Evolutionary conservation across 1,140 invertebrate genomes (phyloP), one percentile per base, ranked within the genome.

Genomic region (Tenebrio molitor): DNA sequence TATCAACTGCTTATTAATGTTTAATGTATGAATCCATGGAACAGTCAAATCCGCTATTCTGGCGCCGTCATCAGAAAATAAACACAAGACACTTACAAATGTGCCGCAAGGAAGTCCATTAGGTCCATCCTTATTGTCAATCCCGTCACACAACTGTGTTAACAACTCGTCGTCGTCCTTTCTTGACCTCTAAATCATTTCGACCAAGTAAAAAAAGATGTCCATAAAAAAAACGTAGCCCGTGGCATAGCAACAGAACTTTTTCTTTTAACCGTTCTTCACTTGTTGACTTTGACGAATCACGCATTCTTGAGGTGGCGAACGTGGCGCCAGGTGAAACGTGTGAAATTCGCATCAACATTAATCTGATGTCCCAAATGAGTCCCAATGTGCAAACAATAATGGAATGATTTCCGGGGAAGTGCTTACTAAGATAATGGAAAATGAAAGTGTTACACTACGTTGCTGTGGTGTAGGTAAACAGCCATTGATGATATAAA

Each of bases 221-320:
- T n/a, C n/a, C n/a, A n/a, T n/a, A n/a, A n/a, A n/a, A n/a, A n/a
- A n/a, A n/a, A n/a, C n/a, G n/a, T n/a, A n/a, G n/a, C n/a, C 41
- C 15, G n/a, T 17, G 17, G 19, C 17, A 23, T 23, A 12, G 46
- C 10, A 58, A 58, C 50, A 58, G 3, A 15, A 58, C 7, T 39
- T 39, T 39, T 58, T 29, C 10, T 21, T 14, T n/a, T 29, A 58
- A 29, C 1, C 15, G 23, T 14, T 58, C 50, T 58, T 58, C 23
- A 29, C n/a, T 50, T 58, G 23, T 58, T 58, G 50, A 58, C 50
- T 29, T 58, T 58, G 50, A 58, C 23, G 23, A 58, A 58, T 58
- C 50, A 58, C 21, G 23, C 21, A 58, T 58, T 14, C 23, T 29
- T 29, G n/a, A 58, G 19, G 6, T 21, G 14, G 3, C 44, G 44